Conservation (phyloP, 1,140 invertebrate species). For the Drosophila rhopaloa region DNA sequence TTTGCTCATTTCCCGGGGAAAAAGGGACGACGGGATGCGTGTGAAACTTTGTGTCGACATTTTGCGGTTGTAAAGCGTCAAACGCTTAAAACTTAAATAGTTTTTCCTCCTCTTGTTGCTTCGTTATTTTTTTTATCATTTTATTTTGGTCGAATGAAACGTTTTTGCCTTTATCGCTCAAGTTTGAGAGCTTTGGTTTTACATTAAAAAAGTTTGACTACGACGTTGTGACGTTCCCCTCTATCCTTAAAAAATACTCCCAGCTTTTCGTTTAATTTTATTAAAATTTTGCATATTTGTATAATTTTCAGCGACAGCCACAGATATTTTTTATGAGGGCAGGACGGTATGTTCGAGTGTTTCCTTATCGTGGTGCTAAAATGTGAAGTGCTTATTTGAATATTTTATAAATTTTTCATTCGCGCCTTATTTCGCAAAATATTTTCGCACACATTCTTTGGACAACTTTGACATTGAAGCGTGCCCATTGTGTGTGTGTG, state of each 20-base stretch:
- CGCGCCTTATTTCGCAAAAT: slow-evolving; percentile 79
- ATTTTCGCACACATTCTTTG: slow-evolving; percentile 76
- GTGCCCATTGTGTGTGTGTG: slow-evolving; percentile 34
- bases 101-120: slow-evolving; percentile 35
- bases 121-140: slow-evolving; percentile 36
- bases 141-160: slow-evolving; percentile 43
- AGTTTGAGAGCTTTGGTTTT: slow-evolving; percentile 59
- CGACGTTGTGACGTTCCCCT: background rate
- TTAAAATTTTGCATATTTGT: slow-evolving; percentile 55
- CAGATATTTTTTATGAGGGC: slow-evolving; percentile 47
- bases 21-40: slow-evolving; percentile 28
- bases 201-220: slow-evolving; percentile 32
- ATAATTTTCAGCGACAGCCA: slow-evolving; percentile 37
- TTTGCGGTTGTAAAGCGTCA: slow-evolving; percentile 81
- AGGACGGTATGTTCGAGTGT: slow-evolving; percentile 14
- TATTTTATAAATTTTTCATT: slow-evolving; percentile 84
- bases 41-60: slow-evolving; percentile 76
- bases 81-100: slow-evolving; percentile 82
- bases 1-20: slow-evolving; percentile 16
- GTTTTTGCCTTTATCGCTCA: slow-evolving; percentile 58
- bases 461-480: slow-evolving; percentile 71
- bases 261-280: slow-evolving; percentile 52
- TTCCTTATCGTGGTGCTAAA: slow-evolving; percentile 55
- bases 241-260: slow-evolving; percentile 9
- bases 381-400: slow-evolving; percentile 77